phyloP scores from a whole-genome alignment of 2,888 invertebrate species.

The Amaurobius ferox region DNA sequence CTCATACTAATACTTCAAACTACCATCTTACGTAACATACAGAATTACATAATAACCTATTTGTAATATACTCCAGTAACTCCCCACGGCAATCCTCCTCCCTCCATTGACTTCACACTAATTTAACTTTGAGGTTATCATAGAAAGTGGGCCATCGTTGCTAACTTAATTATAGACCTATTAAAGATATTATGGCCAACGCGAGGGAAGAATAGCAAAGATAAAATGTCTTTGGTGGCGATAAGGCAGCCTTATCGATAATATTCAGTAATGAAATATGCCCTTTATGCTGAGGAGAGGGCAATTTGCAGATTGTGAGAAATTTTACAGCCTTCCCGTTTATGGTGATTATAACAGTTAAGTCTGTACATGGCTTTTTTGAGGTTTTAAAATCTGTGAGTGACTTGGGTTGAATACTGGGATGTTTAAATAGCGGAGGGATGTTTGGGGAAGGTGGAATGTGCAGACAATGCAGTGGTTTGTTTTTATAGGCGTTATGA shows the following conservation, averaged over 20 bases:
- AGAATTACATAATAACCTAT: no score
- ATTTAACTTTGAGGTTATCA: constrained; percentile 13
- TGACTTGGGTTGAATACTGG: no score
- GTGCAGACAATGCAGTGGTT: no score
- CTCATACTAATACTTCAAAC: no score
- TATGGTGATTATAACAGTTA: constrained; percentile 58
- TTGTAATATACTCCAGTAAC: no score
- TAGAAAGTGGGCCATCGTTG: not conserved
- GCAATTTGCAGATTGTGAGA: constrained; percentile 53
- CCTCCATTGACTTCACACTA: not conserved
- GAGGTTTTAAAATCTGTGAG: not conserved
- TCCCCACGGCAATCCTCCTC: not conserved
- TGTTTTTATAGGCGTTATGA: no score
- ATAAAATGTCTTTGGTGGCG: constrained; percentile 40
- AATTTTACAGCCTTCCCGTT: constrained; percentile 48
- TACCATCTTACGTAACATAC: no score
- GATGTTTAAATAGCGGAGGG: no score
- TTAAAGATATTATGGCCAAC: constrained; percentile 31
- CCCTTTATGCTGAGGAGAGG: constrained; percentile 13
- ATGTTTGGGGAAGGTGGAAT: no score
- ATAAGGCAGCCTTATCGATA: constrained; percentile 29
- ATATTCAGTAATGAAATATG: constrained; percentile 52
- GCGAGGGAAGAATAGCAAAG: constrained; percentile 15
- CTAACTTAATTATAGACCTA: constrained; percentile 47
- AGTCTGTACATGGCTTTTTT: not conserved